Percentiles rank a stretch among this genome's conserved stretches.
Evolutionary conservation across 2,888 invertebrate species (phyloP).

Genomic region (Zeuzera pyrina): DNA sequence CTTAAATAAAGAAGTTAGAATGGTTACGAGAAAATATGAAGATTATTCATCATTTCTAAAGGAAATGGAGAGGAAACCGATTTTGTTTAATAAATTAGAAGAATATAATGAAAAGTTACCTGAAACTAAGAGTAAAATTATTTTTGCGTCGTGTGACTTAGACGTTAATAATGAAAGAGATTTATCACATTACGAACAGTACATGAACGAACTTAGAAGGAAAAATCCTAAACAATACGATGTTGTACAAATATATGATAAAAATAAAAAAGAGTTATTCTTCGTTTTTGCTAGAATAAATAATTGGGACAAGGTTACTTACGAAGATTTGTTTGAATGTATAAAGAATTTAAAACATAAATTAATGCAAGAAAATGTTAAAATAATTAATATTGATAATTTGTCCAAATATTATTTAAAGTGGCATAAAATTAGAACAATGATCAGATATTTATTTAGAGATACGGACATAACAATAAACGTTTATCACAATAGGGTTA

Average conservation of each 20-base stretch:
- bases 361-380: constrained; percentile 4
- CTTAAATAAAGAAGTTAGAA: neutral
- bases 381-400: too few relatives aligned
- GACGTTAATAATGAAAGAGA: neutral
- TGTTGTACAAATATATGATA: neutral
- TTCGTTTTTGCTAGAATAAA: constrained; percentile 9
- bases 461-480: constrained; percentile 3
- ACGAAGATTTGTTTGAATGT: constrained; percentile 11
- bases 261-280: constrained; percentile 2
- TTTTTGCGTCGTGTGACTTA: neutral
- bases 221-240: neutral
- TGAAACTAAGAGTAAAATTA: neutral
- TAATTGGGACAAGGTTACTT: constrained; percentile 13
- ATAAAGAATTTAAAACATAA: constrained; percentile 5
- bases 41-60: neutral
- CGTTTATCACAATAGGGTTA: neutral
- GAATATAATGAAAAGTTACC: neutral
- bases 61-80: neutral
- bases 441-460: constrained; percentile 5
- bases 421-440: constrained; percentile 5
- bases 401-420: too few relatives aligned
- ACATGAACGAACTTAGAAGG: neutral
- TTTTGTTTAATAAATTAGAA: neutral
- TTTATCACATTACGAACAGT: neutral
- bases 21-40: neutral